Evolutionary conservation across 2,888 invertebrate species (phyloP).

Genomic region (Prenolepis imparis): DNA sequence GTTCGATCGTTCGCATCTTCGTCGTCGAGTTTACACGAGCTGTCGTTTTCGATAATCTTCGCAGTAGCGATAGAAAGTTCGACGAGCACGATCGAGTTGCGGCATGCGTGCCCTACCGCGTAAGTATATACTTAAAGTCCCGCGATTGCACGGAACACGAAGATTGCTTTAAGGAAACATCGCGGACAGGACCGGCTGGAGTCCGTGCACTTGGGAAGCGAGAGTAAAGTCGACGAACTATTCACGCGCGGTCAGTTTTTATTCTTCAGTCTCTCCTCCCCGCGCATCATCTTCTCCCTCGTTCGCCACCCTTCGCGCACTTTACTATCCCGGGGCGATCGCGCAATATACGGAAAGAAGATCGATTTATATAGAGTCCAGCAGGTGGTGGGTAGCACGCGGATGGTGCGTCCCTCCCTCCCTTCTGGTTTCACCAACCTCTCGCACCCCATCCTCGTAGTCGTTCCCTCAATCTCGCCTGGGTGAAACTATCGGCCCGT

Average conservation of each 20-base stretch:
- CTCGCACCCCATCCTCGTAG: constrained; percentile 4
- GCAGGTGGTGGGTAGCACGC: constrained; percentile 56
- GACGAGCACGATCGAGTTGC: constrained; percentile 6
- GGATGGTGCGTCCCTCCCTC: constrained; percentile 15
- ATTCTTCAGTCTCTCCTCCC: neutral
- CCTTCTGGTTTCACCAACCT: neutral
- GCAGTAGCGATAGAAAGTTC: neutral
- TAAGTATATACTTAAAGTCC: neutral
- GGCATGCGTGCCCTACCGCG: neutral
- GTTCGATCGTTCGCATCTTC: neutral
- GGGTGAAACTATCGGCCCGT: constrained; percentile 57
- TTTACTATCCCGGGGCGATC: constrained; percentile 31
- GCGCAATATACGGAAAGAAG: constrained; percentile 55
- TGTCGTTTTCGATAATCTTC: neutral
- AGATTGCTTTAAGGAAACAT: constrained; percentile 17
- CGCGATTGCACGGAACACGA: neutral
- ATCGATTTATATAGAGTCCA: constrained; percentile 61
- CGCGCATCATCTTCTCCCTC: constrained; percentile 16
- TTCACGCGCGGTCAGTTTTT: neutral
- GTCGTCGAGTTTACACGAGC: constrained; percentile 2
- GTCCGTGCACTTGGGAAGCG: constrained; percentile 18
- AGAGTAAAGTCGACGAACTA: constrained; percentile 25
- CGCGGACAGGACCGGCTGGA: neutral
- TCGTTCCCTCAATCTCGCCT: constrained; percentile 50
- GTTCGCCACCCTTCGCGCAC: constrained; percentile 43